Percentiles rank a stretch among this genome's conserved stretches.
These are phyloP conservation scores for Agapostemon virescens DNA, from an alignment of 2,888 invertebrate species.

Conservation along the genomic window DNA sequence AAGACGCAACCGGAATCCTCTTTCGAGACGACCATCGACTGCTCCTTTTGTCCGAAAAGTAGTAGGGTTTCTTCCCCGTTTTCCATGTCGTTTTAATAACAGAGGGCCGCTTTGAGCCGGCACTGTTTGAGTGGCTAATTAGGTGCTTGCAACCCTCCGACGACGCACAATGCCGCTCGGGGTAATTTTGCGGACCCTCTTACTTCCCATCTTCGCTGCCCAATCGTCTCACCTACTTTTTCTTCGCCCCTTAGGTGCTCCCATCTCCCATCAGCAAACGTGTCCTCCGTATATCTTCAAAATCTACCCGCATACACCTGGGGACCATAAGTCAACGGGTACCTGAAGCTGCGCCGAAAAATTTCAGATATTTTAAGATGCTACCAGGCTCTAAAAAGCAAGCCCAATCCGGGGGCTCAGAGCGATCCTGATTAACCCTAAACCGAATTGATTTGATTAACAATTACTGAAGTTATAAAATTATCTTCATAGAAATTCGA, in stretches of 20 bases:
- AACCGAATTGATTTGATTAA: too few relatives aligned
- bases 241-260: background rate
- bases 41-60: conserved; percentile 55
- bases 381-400: too few relatives aligned
- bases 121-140: conserved; percentile 76
- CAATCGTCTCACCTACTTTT: background rate
- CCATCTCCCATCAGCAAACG: background rate
- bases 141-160: conserved; percentile 70
- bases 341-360: too few relatives aligned
- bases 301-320: background rate
- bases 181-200: conserved; percentile 69
- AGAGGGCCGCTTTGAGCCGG: conserved; percentile 69
- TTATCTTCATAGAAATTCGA: too few relatives aligned
- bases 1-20: background rate
- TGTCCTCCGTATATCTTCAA: conserved; percentile 8
- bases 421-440: too few relatives aligned
- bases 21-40: conserved; percentile 36
- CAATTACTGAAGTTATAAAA: too few relatives aligned
- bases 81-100: conserved; percentile 75
- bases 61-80: conserved; percentile 40
- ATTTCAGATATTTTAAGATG: too few relatives aligned
- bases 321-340: background rate
- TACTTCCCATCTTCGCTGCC: conserved; percentile 46
- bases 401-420: too few relatives aligned
- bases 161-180: conserved; percentile 69